Evolutionary conservation across 1,140 invertebrate genomes (phyloP).

Genomic region (Dolichoris vasculosae): DNA sequence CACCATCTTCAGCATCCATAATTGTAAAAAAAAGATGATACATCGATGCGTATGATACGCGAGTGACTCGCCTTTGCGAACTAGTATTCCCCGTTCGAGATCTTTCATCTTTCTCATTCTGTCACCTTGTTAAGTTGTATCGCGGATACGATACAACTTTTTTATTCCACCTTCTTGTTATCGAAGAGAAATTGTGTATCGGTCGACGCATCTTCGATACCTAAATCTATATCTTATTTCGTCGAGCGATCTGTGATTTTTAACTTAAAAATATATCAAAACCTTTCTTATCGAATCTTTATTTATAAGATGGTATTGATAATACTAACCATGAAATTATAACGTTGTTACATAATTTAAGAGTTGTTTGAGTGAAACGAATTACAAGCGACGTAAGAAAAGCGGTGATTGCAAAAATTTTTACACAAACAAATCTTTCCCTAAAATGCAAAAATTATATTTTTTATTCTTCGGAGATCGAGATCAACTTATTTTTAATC

Average conservation of each 20-base stretch:
- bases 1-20: not conserved
- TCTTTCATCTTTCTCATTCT: too few relatives aligned
- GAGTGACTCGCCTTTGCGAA: not conserved
- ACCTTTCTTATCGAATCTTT: not conserved
- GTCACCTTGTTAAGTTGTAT: not conserved
- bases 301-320: not conserved
- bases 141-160: not conserved
- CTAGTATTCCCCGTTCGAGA: not conserved
- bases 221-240: not conserved
- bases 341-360: not conserved
- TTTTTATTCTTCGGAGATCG: not conserved
- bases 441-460: not conserved
- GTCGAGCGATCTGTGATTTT: too few relatives aligned
- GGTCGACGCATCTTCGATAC: not conserved
- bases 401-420: not conserved
- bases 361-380: not conserved
- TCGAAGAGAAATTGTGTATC: not conserved
- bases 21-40: not conserved
- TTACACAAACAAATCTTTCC: not conserved
- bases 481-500: not conserved
- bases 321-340: not conserved
- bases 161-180: not conserved
- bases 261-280: too few relatives aligned
- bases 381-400: not conserved
- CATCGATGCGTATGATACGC: not conserved